Base-by-base conservation (phyloP, 2,113 vertebrate species). In the Salvator merianae region DNA sequence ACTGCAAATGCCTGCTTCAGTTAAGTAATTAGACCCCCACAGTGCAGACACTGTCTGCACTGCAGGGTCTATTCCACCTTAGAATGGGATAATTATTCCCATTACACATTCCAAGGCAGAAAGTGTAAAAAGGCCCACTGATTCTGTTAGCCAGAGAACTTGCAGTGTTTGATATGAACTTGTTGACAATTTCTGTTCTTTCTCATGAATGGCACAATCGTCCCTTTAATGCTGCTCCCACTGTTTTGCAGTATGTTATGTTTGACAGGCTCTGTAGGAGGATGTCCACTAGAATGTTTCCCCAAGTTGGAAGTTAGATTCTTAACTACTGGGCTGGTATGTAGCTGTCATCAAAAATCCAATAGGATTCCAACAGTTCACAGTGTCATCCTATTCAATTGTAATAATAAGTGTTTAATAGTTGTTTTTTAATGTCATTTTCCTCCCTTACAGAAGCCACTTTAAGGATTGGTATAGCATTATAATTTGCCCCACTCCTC, bases 181-280 rank as follows among this genome's bases (percentile, higher is more conserved):
- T 80, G n/a, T 47, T 80, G 78, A 40, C 28, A 2, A 73, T 24
- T 68, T 50, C 26, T 32, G 0, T 32, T 85, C 28, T 28, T 38
- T 81, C 18, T 20, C 13, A 55, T 70, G 63, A 26, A 9, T 69
- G 20, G 38, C 38, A 5, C n/a, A 32, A 36, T 63, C 59, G 70
- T 69, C 50, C 43, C 22, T 22, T 72, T 65, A 65, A 73, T 36
- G 6, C 69, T 28, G 43, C 18, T 79, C 70, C 85, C n/a, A 75
- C 81, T 80, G 77, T 65, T 79, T 79, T 71, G 77, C 34, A 75
- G 75, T 38, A 62, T 13, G 26, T 68, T 83, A 66, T 16, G 24
- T 80, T 28, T 86, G 55, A 50, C 81, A 74, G 78, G 80, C 83
- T 65, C 87, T 53, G 26, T 84, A 63, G 86, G 82, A 81, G 40